These are phyloP conservation scores for Corvus hawaiiensis DNA, from an alignment of 2,113 vertebrate species.

Conservation along the genomic window DNA sequence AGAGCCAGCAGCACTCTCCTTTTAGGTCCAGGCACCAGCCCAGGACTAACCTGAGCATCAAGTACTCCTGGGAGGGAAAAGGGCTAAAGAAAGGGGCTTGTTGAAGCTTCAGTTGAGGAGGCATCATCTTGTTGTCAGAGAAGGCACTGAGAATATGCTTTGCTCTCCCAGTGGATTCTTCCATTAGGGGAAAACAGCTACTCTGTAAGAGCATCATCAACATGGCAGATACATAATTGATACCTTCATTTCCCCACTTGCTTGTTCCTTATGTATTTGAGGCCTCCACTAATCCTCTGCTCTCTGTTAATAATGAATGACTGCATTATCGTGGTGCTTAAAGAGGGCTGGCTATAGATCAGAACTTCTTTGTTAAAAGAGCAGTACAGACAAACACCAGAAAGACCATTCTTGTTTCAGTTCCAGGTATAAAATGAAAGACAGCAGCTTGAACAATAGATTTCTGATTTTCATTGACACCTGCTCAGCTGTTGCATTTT, in stretches of 20 bases:
- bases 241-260: background rate
- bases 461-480: background rate
- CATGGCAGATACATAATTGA: background rate
- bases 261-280: background rate
- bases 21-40: background rate
- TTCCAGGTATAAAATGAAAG: background rate
- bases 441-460: background rate
- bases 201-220: background rate
- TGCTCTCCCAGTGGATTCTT: background rate
- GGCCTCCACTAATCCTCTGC: background rate
- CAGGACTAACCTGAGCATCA: background rate
- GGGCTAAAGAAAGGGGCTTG: background rate
- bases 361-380: background rate
- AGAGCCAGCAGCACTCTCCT: background rate
- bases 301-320: conserved; percentile 6
- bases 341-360: background rate
- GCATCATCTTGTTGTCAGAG: fast-evolving
- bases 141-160: background rate
- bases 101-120: background rate
- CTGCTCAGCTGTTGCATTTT: background rate
- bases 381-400: background rate
- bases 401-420: background rate
- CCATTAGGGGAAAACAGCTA: background rate
- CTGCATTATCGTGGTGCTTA: background rate
- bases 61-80: background rate